Evolutionary conservation across 2,797 vertebrate species (phyloP).

Genomic region (Characodon lateralis): DNA sequence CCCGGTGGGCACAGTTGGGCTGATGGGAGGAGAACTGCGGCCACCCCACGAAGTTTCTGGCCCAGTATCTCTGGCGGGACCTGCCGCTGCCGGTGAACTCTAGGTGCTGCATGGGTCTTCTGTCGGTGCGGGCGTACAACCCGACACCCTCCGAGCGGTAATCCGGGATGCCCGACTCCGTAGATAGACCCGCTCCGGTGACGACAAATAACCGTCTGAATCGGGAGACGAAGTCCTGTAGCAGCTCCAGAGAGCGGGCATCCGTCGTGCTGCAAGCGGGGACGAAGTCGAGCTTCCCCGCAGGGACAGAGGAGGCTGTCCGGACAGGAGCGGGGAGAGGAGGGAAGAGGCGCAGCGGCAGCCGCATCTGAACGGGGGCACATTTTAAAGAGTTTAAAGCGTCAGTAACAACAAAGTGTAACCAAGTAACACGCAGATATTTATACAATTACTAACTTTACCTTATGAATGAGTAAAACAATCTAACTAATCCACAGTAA

Average conservation of each 20-base stretch:
- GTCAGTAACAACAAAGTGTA: neutral
- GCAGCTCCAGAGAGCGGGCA: constrained; percentile 76
- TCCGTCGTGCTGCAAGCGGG: constrained; percentile 84
- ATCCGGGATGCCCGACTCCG: constrained; percentile 96
- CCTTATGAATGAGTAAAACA: neutral
- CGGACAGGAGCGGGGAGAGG: constrained; percentile 33
- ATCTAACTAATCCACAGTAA: neutral
- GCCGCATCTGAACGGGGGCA: constrained; percentile 67
- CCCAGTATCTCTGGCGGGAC: constrained; percentile 94
- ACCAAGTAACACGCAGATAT: neutral
- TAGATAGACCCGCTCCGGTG: constrained; percentile 93
- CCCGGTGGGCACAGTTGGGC: constrained; percentile 88
- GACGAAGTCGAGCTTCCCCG: constrained; percentile 78
- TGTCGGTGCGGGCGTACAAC: constrained; percentile 89
- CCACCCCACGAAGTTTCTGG: constrained; percentile 96
- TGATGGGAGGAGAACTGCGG: constrained; percentile 88
- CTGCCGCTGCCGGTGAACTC: constrained; percentile 87
- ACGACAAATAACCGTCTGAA: constrained; percentile 87
- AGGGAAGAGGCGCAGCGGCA: constrained; percentile 47
- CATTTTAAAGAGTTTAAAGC: neutral
- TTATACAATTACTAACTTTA: neutral
- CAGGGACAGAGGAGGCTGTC: constrained; percentile 46
- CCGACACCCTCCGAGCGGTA: constrained; percentile 94
- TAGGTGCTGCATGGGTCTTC: constrained; percentile 88
- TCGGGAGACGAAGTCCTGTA: constrained; percentile 86